Evolutionary conservation across 2,797 vertebrate species (phyloP), one percentile per base, ranked within the genome.

Genomic region (Cyclopterus lumpus): DNA sequence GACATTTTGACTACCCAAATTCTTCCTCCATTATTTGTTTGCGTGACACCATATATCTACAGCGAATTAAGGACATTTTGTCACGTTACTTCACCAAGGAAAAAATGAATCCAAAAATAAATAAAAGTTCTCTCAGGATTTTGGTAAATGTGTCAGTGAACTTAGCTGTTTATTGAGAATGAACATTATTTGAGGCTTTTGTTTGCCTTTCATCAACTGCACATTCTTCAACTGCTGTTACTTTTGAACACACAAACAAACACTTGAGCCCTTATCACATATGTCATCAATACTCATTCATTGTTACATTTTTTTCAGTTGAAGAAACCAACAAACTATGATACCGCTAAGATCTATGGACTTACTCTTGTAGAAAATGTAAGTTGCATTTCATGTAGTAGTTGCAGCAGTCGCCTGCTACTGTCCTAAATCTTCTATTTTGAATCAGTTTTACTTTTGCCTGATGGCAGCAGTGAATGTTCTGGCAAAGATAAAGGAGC

Each of bases 381-480:
- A 28, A 28, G 26, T 28, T n/a, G 16, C 4, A 28, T 46, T 8
- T 1, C 26, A 14, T 26, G 10, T 32, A 44, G 64, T 11, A 34
- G 62, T 22, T 11, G 14, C 3, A 51, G 18, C 16, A 64, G 74
- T 16, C 59, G 32, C 22, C 36, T 53, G 64, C 57, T 48, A 18
- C 54, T 58, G 42, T n/a, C 44, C 5, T 30, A 2, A 55, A 30
- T 48, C 68, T 34, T 48, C 53, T 61, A 22, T n/a, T 80, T 73
- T 76, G 54, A 67, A 64, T 75, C 77, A 77, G 15, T 62, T 71
- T 79, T 20, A 58, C 60, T 67, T 61, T 48, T 7, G 53, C 1
- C 1, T 75, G 30, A 66, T 44, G 63, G 62, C 28, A 51, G 34
- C 34, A 51, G 61, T 58, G 51, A 66, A 55, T 10, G 4, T 6